Percentiles rank a stretch among this genome's conserved stretches.
Conservation (phyloP, 2,113 vertebrate genomes). For the Aptenodytes forsteri region DNA sequence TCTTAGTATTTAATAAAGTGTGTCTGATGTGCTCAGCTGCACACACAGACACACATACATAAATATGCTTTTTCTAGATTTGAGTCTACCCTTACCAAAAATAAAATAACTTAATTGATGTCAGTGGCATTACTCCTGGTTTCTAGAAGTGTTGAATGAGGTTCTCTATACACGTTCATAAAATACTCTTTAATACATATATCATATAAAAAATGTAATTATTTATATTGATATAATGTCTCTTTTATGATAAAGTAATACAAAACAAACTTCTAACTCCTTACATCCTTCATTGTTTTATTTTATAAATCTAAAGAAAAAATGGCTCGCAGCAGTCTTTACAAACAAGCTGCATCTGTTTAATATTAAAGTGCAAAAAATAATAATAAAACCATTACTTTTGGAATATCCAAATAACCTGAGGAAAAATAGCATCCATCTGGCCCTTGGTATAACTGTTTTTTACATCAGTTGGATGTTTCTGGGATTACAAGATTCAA, state of each 20-base stretch:
- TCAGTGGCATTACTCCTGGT: background rate
- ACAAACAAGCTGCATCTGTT: constrained; percentile 74
- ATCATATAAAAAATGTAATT: background rate
- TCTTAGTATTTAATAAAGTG: background rate
- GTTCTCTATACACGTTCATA: background rate
- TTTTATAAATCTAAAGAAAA: constrained; percentile 58
- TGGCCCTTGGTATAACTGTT: constrained; percentile 56
- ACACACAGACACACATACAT: background rate
- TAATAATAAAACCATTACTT: constrained; percentile 69
- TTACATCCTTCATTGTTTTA: constrained; percentile 35
- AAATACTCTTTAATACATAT: background rate
- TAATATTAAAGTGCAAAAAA: constrained; percentile 70
- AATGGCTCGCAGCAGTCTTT: background rate
- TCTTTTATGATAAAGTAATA: background rate
- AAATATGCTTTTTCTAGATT: background rate
- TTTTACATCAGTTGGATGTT: constrained; percentile 75
- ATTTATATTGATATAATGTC: background rate
- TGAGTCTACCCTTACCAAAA: background rate
- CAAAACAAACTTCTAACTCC: background rate
- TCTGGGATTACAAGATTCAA: constrained; percentile 71
- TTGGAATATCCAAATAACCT: constrained; percentile 61
- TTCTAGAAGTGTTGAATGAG: background rate
- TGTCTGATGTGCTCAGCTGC: background rate
- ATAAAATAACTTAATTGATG: background rate
- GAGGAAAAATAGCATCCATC: constrained; percentile 73